Base-by-base conservation (phyloP, 2,888 invertebrate genomes). In the Agrochola circellaris region DNA sequence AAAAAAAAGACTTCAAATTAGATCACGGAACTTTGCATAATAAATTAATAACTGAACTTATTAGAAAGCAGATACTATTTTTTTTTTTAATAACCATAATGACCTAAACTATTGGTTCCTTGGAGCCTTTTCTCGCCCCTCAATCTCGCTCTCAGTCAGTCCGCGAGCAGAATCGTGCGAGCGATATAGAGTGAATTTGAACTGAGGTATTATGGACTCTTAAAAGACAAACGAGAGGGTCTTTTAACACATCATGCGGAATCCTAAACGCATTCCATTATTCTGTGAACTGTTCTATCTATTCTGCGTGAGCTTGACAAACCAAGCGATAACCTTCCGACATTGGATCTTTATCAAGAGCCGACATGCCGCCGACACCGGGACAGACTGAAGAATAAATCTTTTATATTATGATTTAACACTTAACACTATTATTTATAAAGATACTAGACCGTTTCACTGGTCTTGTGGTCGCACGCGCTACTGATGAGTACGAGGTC, bases 321-420 rank as follows among this genome's bases (percentile, higher is more conserved):
- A 68, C 51, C 60, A 66, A 66, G 15, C 4, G 83, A 83, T 83
- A 83, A 87, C 87, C 87, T 69, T 11, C 7, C 13, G 81, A 70
- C 84, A 61, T 75, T 72, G 74, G 34, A 65, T 79, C 68, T 66
- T 87, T 79, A 74, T 86, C 84, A n/a, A 60, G 54, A 38, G 30
- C 66, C 30, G 51, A 56, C 11, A 54, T 42, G 38, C 66, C 66
- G 38, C 66, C 66, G 72, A 66, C 61, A 70, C 54, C 11, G 30
- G 15, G 34, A 65, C 65, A 45, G 45, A 58, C 45, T n/a, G n/a
- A n/a, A n/a, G 5, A 79, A 68, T 68, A 71, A 61, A 74, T 74
- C 26, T 65, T 65, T 51, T 23, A 61, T 42, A n/a, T 34, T 62
- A 75, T 68, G 0, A 81, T 61, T 45, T 81, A 77, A 74, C 38